A percentile compares a stretch with the other conserved stretches of the same genome.
Evolutionary conservation across 2,888 invertebrate species (phyloP).

Genomic region (Altica lythri): DNA sequence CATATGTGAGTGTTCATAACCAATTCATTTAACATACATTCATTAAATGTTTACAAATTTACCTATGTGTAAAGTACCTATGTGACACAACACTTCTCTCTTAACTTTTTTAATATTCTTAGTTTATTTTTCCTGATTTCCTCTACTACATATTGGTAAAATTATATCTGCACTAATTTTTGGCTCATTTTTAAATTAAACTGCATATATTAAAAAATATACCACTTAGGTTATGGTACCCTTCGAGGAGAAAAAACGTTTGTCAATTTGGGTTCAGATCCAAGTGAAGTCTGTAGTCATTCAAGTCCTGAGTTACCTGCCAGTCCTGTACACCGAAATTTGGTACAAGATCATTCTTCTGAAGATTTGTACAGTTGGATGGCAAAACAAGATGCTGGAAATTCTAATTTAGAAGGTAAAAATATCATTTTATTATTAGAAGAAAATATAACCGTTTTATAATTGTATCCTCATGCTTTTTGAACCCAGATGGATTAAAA

Average conservation of each 20-base stretch:
- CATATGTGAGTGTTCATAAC: constrained; percentile 47
- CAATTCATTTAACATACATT: too few species aligned
- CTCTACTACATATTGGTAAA: neutral
- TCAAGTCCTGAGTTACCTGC: constrained; percentile 55
- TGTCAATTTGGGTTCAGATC: constrained; percentile 69
- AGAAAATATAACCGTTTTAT: constrained; percentile 3
- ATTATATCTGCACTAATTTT: too few species aligned
- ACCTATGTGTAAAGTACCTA: too few species aligned
- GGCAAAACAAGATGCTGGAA: constrained; percentile 74
- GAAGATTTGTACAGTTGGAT: constrained; percentile 96
- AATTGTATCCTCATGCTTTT: too few species aligned
- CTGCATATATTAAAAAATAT: too few species aligned
- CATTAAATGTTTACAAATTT: too few species aligned
- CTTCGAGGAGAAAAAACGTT: constrained; percentile 68
- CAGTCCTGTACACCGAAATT: constrained; percentile 52
- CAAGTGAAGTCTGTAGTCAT: constrained; percentile 60
- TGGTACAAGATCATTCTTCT: constrained; percentile 50
- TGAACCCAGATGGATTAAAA: constrained; percentile 5
- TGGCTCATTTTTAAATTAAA: too few species aligned
- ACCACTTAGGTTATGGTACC: constrained; percentile 77
- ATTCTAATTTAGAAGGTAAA: constrained; percentile 43
- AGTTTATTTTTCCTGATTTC: neutral
- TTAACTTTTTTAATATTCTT: neutral
- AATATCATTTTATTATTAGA: neutral
- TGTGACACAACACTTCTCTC: too few species aligned